Evolutionary conservation across 2,797 vertebrate genomes (phyloP), one percentile per base, ranked within the genome.

Genomic region (Chrosomus eos): DNA sequence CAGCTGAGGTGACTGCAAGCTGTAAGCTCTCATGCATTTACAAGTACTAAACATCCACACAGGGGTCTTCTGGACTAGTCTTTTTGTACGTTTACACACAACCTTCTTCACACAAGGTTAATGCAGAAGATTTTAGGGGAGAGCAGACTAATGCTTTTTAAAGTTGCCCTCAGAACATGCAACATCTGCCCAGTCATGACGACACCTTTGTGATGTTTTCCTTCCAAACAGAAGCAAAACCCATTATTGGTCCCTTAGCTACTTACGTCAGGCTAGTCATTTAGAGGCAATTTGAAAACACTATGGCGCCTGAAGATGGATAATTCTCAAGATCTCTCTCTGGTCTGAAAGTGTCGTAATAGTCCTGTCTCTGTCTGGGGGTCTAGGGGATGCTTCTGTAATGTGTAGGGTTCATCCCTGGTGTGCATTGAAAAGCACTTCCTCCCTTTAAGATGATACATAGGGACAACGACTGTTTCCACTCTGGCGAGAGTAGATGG

Each of bases 261-360:
- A 53, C 78, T 80, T 80, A 7, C 26, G n/a, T 77, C 73, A 58
- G 81, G 55, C 48, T 70, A 70, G 78, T 88, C 81, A 88, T 90
- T 89, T 28, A 91, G 88, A 88, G 55, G 90, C 90, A 91, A 94
- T 93, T 90, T 90, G 86, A 87, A 88, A 80, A 77, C 89, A 87
- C 87, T 92, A 92, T 84, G 89, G 91, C 81, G 77, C 87, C 75
- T 88, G 84, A 74, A 84, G 88, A 85, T 91, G 89, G 85, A 89
- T 89, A 90, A 90, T 93, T 86, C 88, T 92, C 86, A 88, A 85
- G 72, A 85, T 67, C 48, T 82, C 86, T 90, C 81, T 78, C 89
- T 81, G 55, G 72, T 84, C 81, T 92, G 91, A 94, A 92, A 92
- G 90, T 78, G 82, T 83, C 86, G 81, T 94, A 93, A 94, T 94